Percentiles rank a stretch among this genome's conserved stretches.
Conservation (phyloP, 2,888 invertebrate species). For the Empis livida region DNA sequence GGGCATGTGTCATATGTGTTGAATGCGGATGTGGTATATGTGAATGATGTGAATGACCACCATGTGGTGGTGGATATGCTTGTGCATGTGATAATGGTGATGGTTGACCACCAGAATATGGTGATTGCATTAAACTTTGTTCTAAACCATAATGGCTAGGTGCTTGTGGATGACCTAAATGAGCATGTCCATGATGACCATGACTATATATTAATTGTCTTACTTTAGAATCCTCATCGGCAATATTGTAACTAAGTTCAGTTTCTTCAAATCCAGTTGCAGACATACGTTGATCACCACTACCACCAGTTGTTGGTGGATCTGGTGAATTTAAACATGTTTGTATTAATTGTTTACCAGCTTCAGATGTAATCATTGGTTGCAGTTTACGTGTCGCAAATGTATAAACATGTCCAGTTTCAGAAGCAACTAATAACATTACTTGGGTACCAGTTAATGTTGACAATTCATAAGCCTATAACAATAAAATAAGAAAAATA, state of each 20-base stretch:
- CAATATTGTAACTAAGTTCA: constrained; percentile 92
- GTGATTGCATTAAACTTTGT: constrained; percentile 61
- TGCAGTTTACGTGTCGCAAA: constrained; percentile 97
- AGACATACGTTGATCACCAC: constrained; percentile 91
- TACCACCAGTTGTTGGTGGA: constrained; percentile 54
- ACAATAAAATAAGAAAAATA: constrained; percentile 18
- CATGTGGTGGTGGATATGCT: constrained; percentile 32
- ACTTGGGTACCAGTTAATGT: constrained; percentile 99
- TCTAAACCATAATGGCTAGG: constrained; percentile 50
- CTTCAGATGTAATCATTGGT: constrained; percentile 98
- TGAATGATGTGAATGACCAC: constrained; percentile 42
- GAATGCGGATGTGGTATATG: constrained; percentile 59
- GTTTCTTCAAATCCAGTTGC: constrained; percentile 98
- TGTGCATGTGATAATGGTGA: constrained; percentile 50
- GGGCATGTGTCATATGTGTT: constrained; percentile 49
- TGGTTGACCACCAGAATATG: constrained; percentile 42
- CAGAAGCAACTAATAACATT: constrained; percentile 97
- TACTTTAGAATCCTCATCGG: constrained; percentile 94
- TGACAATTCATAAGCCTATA: constrained; percentile 96
- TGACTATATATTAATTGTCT: constrained; percentile 84
- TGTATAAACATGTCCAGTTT: constrained; percentile 99
- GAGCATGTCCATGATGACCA: constrained; percentile 57
- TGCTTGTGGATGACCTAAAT: constrained; percentile 49
- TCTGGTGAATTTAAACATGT: constrained; percentile 97
- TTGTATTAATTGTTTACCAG: constrained; percentile 95